Base-by-base conservation (phyloP, 1,140 invertebrate species). In the Dreissena polymorpha region DNA sequence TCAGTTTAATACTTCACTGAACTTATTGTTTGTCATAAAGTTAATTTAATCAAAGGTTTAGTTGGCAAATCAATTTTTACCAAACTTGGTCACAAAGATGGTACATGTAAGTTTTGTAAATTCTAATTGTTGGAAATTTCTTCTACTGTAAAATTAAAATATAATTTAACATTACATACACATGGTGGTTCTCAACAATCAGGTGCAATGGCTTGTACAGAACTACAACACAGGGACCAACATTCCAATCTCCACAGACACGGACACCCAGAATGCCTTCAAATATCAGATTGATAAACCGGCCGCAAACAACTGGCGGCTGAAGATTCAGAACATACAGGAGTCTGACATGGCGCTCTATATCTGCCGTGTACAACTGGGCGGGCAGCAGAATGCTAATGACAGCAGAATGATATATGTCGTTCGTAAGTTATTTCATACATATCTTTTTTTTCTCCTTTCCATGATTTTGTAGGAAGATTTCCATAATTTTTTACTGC, bases 301-400 rank as follows among this genome's bases (percentile, higher is more conserved):
- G 7, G 86, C 89, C 0, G 80, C 88, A 18, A 89, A 87, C 14
- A 83, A 87, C 21, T 88, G 87, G 88, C 73, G 89, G 16, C 72
- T 90, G 14, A 80, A 86, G 50, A 85, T 90, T 10, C 89, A 90
- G 83, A 90, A 90, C 68, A 84, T 79, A 0, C 88, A 90, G 75
- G 85, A 85, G 57, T 83, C 84, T 25, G 89, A 90, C 70, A 82
- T 89, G 65, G 89, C 88, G 5, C 14, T 75, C 16, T 90, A 89
- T 67, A 85, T 76, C 10, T 90, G 89, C 74, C 53, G 84, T 51
- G 89, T 90, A 0, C 85, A 90, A 75, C 83, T 86, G 3, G 74
- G 75, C 1, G 60, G 64, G 7, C 85, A 88, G 63, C 86, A 80
- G 75, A 88, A 90, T 60, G 86, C 78, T 13, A 55, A 55, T 57